Evolutionary conservation across 2,888 invertebrate genomes (phyloP).

Genomic region (Megalurothrips usitatus): DNA sequence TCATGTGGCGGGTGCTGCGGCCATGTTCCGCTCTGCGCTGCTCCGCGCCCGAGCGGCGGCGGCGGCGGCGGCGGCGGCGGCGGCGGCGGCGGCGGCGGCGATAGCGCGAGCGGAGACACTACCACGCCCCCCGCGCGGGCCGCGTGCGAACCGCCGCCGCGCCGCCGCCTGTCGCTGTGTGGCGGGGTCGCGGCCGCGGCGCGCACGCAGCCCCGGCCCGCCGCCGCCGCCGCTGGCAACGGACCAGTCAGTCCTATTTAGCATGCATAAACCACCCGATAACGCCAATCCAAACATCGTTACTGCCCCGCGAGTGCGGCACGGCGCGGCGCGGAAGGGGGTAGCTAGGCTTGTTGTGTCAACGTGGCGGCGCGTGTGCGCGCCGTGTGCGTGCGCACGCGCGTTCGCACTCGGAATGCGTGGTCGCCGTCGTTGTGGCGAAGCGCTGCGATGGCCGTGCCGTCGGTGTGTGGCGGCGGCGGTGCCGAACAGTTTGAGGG

Average conservation of each 20-base stretch:
- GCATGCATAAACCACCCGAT: constrained; percentile 11
- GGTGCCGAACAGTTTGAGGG: not conserved
- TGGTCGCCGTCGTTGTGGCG: not conserved
- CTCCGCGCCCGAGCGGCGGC: no score
- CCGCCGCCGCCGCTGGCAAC: not conserved
- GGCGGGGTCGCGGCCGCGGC: no score
- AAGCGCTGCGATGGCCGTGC: not conserved
- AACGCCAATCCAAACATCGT: constrained; percentile 11
- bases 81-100: no score
- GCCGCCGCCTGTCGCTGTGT: no score
- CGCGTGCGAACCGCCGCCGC: no score
- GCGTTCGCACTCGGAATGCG: not conserved
- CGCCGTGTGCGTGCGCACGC: not conserved
- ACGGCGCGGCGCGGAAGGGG: not conserved
- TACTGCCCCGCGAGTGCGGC: not conserved
- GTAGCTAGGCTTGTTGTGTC: constrained; percentile 3
- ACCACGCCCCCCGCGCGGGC: no score
- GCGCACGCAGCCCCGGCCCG: no score
- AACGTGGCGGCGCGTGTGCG: not conserved
- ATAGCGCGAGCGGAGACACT: no score
- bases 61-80: no score
- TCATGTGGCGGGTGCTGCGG: no score
- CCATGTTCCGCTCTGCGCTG: no score
- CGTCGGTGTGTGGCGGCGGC: not conserved
- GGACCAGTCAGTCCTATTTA: constrained; percentile 6